Evolutionary conservation across 1,140 invertebrate genomes (phyloP).

Genomic region (Caerostris extrusa): DNA sequence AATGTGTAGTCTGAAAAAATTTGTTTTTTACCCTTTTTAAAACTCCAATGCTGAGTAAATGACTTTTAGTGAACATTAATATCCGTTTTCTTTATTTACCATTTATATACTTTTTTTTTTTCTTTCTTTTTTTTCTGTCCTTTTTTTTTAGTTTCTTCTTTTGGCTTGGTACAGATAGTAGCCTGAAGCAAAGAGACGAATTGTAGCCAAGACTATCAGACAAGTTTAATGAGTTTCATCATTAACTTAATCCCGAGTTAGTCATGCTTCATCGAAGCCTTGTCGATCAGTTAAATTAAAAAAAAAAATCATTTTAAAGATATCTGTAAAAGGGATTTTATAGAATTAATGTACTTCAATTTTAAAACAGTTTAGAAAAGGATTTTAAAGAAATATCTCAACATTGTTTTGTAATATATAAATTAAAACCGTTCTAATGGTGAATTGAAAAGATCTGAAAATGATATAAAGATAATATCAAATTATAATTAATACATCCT

Average conservation of each 20-base stretch:
- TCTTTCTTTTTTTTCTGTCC: background rate
- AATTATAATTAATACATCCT: no score
- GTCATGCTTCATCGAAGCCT: background rate
- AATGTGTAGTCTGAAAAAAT: constrained; percentile 6
- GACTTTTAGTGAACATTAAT: constrained; percentile 46
- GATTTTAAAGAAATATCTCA: no score
- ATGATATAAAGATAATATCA: no score
- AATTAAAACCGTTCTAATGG: no score
- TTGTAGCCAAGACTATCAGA: constrained; percentile 10
- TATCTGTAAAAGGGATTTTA: background rate
- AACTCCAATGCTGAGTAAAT: background rate
- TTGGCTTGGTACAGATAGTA: background rate
- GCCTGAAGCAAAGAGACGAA: background rate
- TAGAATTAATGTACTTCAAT: background rate
- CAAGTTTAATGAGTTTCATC: constrained; percentile 39
- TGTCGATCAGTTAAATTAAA: background rate
- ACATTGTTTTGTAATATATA: no score
- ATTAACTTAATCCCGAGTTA: constrained; percentile 33
- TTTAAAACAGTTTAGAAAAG: background rate
- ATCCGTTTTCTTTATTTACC: constrained; percentile 40
- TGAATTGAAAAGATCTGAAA: no score
- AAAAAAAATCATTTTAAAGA: background rate
- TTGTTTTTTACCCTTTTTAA: constrained; percentile 11
- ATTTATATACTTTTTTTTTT: background rate
- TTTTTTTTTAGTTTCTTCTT: background rate